These are phyloP conservation scores for Stenotaenia linearis DNA, from an alignment of 2,888 invertebrate genomes.

Conservation along the genomic window DNA sequence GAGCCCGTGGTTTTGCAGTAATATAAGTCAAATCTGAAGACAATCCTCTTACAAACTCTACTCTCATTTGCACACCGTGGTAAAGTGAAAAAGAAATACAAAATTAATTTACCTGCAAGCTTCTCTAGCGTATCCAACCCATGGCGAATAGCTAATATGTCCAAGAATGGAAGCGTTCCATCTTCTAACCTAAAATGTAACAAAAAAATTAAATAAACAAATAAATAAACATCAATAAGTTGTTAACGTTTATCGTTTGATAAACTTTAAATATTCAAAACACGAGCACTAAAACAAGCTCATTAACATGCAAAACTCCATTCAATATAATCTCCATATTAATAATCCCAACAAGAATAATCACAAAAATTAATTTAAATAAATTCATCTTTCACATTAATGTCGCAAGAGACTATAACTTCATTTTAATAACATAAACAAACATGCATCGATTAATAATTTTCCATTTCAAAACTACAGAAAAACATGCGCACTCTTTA, in stretches of 20 bases:
- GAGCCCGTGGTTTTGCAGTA: not conserved
- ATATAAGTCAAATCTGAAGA: conserved; percentile 27
- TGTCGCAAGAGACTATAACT: too few relatives aligned
- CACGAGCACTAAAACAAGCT: too few relatives aligned
- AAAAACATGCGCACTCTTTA: not conserved
- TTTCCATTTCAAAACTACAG: not conserved
- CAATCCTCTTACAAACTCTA: not conserved
- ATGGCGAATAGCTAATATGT: conserved; percentile 68
- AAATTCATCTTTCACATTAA: too few relatives aligned
- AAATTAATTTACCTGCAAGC: conserved; percentile 53
- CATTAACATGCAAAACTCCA: too few relatives aligned
- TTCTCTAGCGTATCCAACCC: conserved; percentile 70
- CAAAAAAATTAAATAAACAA: not conserved
- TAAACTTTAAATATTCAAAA: too few relatives aligned
- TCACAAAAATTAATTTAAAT: too few relatives aligned
- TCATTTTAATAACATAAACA: too few relatives aligned
- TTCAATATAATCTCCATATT: too few relatives aligned
- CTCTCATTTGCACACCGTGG: not conserved
- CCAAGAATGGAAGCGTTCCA: conserved; percentile 82
- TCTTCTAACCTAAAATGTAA: conserved; percentile 72
- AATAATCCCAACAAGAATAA: too few relatives aligned
- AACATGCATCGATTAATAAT: too few relatives aligned
- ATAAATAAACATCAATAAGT: not conserved
- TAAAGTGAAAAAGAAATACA: too few relatives aligned
- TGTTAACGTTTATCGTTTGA: too few relatives aligned